These are phyloP conservation scores for Telenomus remus DNA, from an alignment of 1,140 invertebrate species.

Conservation along the genomic window DNA sequence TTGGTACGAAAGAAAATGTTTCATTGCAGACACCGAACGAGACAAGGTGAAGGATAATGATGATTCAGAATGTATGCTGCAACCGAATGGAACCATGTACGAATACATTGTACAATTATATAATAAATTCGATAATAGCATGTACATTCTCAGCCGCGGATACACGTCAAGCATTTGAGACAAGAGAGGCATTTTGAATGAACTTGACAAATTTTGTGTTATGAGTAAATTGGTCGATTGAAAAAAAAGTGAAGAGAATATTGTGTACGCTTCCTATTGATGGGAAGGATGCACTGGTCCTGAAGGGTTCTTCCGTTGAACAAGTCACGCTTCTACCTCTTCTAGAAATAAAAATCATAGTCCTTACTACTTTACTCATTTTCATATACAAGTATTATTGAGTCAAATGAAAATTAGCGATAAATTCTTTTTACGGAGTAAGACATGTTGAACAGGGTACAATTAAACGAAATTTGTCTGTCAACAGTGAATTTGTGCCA, in stretches of 20 bases:
- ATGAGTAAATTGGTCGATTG: conserved; percentile 48
- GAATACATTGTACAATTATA: conserved; percentile 56
- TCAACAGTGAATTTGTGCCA: conserved; percentile 72
- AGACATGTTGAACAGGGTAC: too few species aligned
- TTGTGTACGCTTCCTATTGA: conserved; percentile 48
- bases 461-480: conserved; percentile 56
- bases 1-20: conserved; percentile 59
- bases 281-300: conserved; percentile 33
- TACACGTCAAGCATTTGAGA: conserved; percentile 11
- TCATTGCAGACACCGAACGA: conserved; percentile 71
- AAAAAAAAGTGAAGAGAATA: conserved; percentile 36
- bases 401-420: conserved; percentile 15
- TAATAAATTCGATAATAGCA: conserved; percentile 55
- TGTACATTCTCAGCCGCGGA: conserved; percentile 35
- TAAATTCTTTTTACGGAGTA: too few species aligned
- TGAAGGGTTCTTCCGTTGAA: conserved; percentile 51
- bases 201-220: conserved; percentile 34
- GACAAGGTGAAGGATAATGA: conserved; percentile 73
- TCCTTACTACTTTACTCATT: too few species aligned
- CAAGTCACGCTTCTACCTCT: conserved; percentile 25
- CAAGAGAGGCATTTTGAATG: conserved; percentile 45
- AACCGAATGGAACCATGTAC: conserved; percentile 71
- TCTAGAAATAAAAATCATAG: too few species aligned
- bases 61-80: conserved; percentile 70
- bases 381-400: too few species aligned